Conservation (phyloP, 1,140 invertebrate genomes). For the Phenacoccus solenopsis region DNA sequence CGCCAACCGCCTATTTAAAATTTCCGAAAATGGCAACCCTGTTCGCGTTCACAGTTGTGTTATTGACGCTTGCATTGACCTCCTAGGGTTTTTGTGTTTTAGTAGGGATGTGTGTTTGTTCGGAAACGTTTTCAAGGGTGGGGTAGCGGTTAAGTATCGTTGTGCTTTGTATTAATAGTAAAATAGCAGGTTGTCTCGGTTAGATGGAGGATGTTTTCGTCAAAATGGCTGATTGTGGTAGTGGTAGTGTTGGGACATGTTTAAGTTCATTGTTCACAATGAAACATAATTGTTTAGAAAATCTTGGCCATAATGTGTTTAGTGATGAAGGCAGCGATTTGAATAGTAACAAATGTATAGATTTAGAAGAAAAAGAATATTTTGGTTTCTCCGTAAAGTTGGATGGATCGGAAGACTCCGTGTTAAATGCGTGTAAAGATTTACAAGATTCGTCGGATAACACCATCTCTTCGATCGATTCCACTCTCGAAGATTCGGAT, state of each 20-base stretch:
- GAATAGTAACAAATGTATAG: neutral
- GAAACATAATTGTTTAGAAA: constrained; percentile 14
- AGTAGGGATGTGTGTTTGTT: constrained; percentile 10
- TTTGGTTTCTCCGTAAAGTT: neutral
- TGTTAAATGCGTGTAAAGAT: neutral
- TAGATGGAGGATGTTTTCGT: constrained; percentile 8
- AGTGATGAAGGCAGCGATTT: neutral
- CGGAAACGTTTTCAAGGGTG: neutral
- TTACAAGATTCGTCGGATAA: neutral
- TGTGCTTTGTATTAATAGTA: constrained; percentile 12
- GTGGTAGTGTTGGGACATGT: constrained; percentile 11
- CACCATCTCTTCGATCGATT: neutral
- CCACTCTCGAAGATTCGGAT: neutral
- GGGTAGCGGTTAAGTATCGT: constrained; percentile 5
- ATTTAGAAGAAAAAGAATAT: constrained; percentile 5
- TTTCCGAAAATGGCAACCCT: neutral
- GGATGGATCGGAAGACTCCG: neutral
- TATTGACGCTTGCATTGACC: constrained; percentile 13
- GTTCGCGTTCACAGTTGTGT: neutral
- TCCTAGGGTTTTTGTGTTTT: constrained; percentile 6
- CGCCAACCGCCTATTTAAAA: no score
- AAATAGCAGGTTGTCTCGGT: constrained; percentile 11
- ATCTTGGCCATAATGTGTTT: constrained; percentile 9
- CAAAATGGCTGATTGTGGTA: constrained; percentile 11
- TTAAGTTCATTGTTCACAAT: constrained; percentile 7